Percentiles rank a stretch among this genome's conserved stretches.
Conservation (phyloP, 2,113 vertebrate species). For the Lucifuga dentata region DNA sequence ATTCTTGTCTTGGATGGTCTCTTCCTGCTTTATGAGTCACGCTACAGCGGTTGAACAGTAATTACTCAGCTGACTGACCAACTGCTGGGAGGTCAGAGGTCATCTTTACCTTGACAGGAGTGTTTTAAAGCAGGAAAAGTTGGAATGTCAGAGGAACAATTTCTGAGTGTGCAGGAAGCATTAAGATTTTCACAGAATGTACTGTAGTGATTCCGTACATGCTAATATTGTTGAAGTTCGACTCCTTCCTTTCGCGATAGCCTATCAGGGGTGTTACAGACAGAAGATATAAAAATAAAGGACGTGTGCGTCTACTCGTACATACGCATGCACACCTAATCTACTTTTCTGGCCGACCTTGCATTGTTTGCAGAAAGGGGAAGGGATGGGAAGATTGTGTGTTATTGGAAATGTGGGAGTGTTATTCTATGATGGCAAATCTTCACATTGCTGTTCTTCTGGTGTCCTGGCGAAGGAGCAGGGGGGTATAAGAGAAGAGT, state of each 20-base stretch:
- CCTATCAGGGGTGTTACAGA: constrained; percentile 20
- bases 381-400: constrained; percentile 25
- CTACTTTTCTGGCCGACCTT: neutral
- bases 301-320: neutral
- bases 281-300: constrained; percentile 21
- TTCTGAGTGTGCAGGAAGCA: constrained; percentile 4
- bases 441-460: neutral
- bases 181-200: neutral
- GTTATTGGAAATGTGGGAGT: neutral
- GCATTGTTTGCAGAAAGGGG: constrained; percentile 6
- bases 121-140: constrained; percentile 39
- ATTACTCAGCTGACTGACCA: constrained; percentile 12
- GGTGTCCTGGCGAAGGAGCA: neutral
- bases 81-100: constrained; percentile 35
- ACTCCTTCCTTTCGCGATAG: constrained; percentile 31
- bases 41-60: neutral
- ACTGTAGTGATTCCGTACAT: neutral
- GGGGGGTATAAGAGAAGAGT: neutral
- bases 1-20: neutral
- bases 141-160: constrained; percentile 3
- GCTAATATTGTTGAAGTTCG: constrained; percentile 4
- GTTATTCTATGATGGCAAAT: constrained; percentile 33
- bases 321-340: neutral
- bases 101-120: constrained; percentile 18
- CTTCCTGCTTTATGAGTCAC: neutral